Evolutionary conservation across 2,888 invertebrate species (phyloP).

Genomic region (Philhelius pedissequus): DNA sequence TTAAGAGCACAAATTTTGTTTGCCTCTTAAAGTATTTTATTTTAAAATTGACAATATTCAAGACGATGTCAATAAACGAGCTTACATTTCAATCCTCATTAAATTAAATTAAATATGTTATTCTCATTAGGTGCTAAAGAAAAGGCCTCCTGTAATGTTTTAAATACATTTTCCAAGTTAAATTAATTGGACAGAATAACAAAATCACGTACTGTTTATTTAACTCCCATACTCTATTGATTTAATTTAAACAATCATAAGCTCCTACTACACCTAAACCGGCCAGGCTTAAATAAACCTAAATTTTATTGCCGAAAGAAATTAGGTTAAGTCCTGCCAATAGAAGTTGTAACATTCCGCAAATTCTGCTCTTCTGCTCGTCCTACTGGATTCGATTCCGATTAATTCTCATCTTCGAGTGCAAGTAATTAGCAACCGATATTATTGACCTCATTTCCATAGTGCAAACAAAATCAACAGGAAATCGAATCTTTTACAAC

Average conservation of each 20-base stretch:
- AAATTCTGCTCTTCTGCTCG: background rate
- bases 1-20: no score
- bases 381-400: background rate
- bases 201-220: background rate
- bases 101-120: no score
- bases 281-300: background rate
- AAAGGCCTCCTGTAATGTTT: no score
- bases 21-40: no score
- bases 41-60: no score
- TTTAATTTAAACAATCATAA: background rate
- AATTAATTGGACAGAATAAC: background rate
- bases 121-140: no score
- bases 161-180: background rate
- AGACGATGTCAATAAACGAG: no score
- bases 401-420: conserved; percentile 11
- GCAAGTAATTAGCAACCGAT: conserved; percentile 62
- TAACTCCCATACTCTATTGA: background rate
- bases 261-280: background rate
- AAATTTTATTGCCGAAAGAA: background rate
- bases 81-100: no score
- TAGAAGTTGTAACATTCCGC: background rate
- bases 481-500: conserved; percentile 20
- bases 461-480: conserved; percentile 39
- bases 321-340: background rate
- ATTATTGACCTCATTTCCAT: conserved; percentile 49